Conservation (phyloP, 2,113 vertebrate genomes). For the Lipotes vexillifer region DNA sequence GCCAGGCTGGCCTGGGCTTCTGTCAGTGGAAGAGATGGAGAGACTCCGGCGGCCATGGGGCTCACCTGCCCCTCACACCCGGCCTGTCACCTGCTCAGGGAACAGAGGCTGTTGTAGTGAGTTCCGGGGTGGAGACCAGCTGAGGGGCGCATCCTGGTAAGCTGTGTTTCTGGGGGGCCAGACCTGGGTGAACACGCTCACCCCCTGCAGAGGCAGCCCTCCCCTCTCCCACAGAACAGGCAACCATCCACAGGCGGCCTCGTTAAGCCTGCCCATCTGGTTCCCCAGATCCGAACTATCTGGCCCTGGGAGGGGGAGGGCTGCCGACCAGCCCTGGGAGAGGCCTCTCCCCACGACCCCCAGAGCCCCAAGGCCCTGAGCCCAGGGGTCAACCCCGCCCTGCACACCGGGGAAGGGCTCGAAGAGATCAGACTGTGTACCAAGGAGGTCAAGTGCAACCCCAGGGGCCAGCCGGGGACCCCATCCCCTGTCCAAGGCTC, state of each 20-base stretch:
- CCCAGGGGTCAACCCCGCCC: neutral
- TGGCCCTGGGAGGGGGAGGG: no score
- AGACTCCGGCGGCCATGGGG: neutral
- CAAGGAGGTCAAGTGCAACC: neutral
- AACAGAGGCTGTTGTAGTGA: no score
- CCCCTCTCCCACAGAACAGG: rapidly evolving
- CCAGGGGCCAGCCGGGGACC: no score
- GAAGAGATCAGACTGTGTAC: neutral
- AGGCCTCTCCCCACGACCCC: neutral
- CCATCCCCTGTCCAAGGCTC: neutral
- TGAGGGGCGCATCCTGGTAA: neutral
- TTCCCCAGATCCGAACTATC: no score
- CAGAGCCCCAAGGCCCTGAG: neutral
- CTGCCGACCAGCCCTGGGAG: neutral
- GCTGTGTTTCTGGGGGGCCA: neutral
- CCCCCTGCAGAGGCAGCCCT: neutral
- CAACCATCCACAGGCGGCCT: neutral
- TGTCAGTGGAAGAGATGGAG: neutral
- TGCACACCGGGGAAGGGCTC: rapidly evolving
- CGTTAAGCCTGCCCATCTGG: neutral
- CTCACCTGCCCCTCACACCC: neutral
- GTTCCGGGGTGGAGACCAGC: neutral
- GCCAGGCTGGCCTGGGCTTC: neutral
- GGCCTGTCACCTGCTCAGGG: neutral
- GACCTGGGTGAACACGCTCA: neutral